Base-by-base conservation (phyloP, 2,113 vertebrate species). In the Chitala chitala region DNA sequence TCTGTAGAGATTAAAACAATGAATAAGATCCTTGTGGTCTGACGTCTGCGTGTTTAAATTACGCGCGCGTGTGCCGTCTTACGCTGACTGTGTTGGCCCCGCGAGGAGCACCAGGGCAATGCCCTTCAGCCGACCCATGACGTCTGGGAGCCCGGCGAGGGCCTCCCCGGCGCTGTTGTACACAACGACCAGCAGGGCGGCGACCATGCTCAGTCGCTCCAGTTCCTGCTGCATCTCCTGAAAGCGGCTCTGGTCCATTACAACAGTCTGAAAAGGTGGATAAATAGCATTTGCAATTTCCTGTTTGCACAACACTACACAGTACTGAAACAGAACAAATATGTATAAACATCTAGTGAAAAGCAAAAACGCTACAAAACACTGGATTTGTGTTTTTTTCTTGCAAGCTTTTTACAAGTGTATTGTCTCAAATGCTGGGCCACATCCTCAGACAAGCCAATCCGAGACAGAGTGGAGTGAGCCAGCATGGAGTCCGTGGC, bases 171-270 rank as follows among this genome's bases (percentile, higher is more conserved):
- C 87, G 1, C 89, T 91, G 4, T 91, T 95, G 86, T 96, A 95
- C 0, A 92, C 89, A 4, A 99, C 88, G 75, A 99, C 90, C 13
- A 99, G 84, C 76, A 98, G 80, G 0, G 96, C 89, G 13, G 94
- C 94, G 2, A 90, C 81, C 74, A 94, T 0, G 0, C 91, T 88
- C 5, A 98, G 83, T 7, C 86, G 88, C 66, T 93, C 90, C 53
- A 89, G 79, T 80, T 95, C 91, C 72, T 89, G 81, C 84, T 98
- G 93, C 72, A 98, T 90, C 82, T 98, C 94, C 82, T 93, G 91
- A 75, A 99, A 98, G 33, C 97, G 92, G 0, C 81, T 77, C 81
- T 95, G 94, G 82, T 98, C 97, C 96, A 98, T 96, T 59, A 98
- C 71, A 74, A 98, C 73, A 0, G 96, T 97, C 97, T 99, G 78